phyloP scores from a whole-genome alignment of 2,888 invertebrate species.

The Dendrolimus houi region DNA sequence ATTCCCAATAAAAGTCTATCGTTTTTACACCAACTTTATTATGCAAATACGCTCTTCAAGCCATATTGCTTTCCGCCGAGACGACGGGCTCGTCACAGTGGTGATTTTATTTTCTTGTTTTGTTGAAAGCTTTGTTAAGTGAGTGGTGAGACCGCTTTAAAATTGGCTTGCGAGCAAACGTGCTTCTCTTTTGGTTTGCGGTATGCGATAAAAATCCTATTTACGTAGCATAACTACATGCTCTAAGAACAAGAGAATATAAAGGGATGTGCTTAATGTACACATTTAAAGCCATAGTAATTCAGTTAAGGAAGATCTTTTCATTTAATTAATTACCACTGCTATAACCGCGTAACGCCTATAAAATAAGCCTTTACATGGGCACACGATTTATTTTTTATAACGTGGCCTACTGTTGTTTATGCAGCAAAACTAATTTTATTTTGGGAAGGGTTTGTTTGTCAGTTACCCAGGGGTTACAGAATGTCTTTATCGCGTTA shows the following conservation, averaged over 20 bases:
- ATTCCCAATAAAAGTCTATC: too few relatives aligned
- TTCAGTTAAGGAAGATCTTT: too few relatives aligned
- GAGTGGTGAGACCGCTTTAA: slow-evolving; percentile 38
- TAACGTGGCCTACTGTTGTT: slow-evolving; percentile 17
- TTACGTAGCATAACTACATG: slow-evolving; percentile 38
- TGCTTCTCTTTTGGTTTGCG: slow-evolving; percentile 37
- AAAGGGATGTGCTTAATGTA: too few relatives aligned
- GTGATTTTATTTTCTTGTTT: slow-evolving; percentile 55
- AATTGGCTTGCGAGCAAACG: slow-evolving; percentile 51
- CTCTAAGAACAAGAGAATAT: slow-evolving; percentile 15
- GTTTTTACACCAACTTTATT: too few relatives aligned
- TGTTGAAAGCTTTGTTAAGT: slow-evolving; percentile 40
- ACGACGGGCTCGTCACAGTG: slow-evolving; percentile 18
- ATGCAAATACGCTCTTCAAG: slow-evolving; percentile 6
- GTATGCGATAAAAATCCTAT: slow-evolving; percentile 54
- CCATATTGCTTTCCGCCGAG: slow-evolving; percentile 24
- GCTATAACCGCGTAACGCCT: too few relatives aligned
- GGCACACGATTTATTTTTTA: too few relatives aligned
- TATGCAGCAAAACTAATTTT: slow-evolving; percentile 43
- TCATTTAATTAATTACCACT: too few relatives aligned
- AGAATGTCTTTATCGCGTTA: slow-evolving; percentile 51
- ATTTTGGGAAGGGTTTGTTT: slow-evolving; percentile 42
- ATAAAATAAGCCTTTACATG: too few relatives aligned
- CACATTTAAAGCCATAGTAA: too few relatives aligned
- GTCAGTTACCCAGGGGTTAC: slow-evolving; percentile 32